Evolutionary conservation across 2,797 vertebrate species (phyloP).

Genomic region (Cirrhinus molitorella): DNA sequence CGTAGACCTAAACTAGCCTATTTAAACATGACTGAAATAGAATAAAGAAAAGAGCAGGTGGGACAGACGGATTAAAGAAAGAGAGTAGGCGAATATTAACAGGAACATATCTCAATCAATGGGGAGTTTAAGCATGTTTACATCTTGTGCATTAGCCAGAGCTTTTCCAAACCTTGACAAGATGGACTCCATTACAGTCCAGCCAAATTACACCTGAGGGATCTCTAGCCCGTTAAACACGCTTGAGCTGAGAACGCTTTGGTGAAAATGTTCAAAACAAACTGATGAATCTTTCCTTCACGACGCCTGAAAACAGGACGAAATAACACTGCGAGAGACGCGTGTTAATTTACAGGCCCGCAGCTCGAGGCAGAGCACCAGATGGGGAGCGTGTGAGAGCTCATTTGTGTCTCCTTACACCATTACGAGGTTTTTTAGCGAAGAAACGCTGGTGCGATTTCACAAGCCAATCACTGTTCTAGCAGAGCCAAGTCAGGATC

Average conservation of each 20-base stretch:
- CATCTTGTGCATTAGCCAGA: neutral
- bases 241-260: slow-evolving; percentile 13
- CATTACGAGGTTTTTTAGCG: slow-evolving; percentile 14
- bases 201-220: slow-evolving; percentile 26
- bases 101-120: slow-evolving; percentile 25
- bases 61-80: neutral
- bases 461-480: slow-evolving; percentile 27
- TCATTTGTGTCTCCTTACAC: slow-evolving; percentile 40
- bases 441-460: slow-evolving; percentile 4
- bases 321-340: slow-evolving; percentile 14
- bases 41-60: slow-evolving; percentile 10
- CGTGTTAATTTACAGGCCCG: slow-evolving; percentile 3
- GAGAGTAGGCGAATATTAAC: slow-evolving; percentile 36
- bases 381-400: slow-evolving; percentile 15
- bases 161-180: slow-evolving; percentile 13
- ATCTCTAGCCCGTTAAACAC: neutral
- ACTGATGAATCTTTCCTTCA: slow-evolving; percentile 15
- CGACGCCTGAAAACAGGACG: slow-evolving; percentile 13
- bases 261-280: slow-evolving; percentile 13
- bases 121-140: slow-evolving; percentile 21
- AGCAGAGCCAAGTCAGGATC: slow-evolving; percentile 25
- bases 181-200: neutral
- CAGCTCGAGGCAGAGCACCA: slow-evolving; percentile 20
- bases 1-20: neutral
- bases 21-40: too few relatives aligned